Percentiles rank a stretch among this genome's conserved stretches.
These are phyloP conservation scores for Synergus japonicus DNA, from an alignment of 2,888 invertebrate genomes.

Conservation along the genomic window DNA sequence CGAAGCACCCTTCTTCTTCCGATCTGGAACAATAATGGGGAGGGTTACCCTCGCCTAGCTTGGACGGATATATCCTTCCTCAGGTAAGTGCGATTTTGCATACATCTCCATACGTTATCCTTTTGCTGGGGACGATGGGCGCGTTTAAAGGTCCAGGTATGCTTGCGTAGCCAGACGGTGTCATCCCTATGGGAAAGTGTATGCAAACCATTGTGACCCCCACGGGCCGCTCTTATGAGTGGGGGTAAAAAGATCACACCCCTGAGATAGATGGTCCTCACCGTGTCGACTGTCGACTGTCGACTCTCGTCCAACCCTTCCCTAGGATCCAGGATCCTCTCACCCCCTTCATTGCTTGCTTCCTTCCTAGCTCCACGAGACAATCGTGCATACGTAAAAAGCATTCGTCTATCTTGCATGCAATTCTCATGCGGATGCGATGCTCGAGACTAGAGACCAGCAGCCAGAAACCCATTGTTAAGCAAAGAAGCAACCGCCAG, in stretches of 20 bases:
- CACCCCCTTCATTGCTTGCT: conserved; percentile 53
- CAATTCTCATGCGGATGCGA: conserved; percentile 63
- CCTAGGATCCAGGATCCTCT: conserved; percentile 19
- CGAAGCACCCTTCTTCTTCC: conserved; percentile 66
- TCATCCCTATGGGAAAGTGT: conserved; percentile 78
- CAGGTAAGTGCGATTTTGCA: conserved; percentile 77
- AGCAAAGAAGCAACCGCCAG: conserved; percentile 72
- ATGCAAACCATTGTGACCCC: conserved; percentile 77
- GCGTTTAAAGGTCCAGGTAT: conserved; percentile 76
- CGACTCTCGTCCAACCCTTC: conserved; percentile 51
- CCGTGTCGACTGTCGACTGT: background rate
- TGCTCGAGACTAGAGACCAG: conserved; percentile 51
- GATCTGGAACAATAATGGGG: conserved; percentile 73
- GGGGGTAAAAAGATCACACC: conserved; percentile 73
- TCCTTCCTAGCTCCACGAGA: conserved; percentile 55
- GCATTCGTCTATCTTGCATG: conserved; percentile 61
- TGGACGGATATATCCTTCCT: conserved; percentile 68
- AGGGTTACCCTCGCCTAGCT: conserved; percentile 52
- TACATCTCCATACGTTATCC: conserved; percentile 76
- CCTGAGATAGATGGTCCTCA: conserved; percentile 72
- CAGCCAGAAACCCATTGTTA: conserved; percentile 67
- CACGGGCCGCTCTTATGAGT: conserved; percentile 54
- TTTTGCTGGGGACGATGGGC: conserved; percentile 61
- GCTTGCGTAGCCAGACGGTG: conserved; percentile 68
- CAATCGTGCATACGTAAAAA: conserved; percentile 73